A percentile compares a stretch with the other conserved stretches of the same genome.
Evolutionary conservation across 1,140 invertebrate species (phyloP).

Genomic region (Camponotus floridanus): DNA sequence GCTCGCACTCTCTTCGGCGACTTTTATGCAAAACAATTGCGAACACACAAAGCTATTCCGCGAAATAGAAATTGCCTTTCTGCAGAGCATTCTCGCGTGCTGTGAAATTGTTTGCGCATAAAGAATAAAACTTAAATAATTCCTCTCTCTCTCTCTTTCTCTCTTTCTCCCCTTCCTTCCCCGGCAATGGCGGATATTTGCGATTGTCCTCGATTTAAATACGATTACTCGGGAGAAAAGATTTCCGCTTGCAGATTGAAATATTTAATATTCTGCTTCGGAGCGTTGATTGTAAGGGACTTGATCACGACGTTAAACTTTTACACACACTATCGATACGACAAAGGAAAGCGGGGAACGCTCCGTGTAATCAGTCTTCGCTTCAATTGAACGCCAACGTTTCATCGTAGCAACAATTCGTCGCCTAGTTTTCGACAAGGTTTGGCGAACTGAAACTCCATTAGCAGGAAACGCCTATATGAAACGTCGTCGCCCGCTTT

Average conservation of each 20-base stretch:
- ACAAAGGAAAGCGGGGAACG: slow-evolving; percentile 15
- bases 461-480: slow-evolving; percentile 55
- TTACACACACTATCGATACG: slow-evolving; percentile 1
- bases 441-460: slow-evolving; percentile 65
- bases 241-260: slow-evolving; percentile 17
- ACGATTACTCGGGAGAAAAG: slow-evolving; percentile 4
- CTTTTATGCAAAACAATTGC: slow-evolving; percentile 51
- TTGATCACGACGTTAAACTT: slow-evolving; percentile 50
- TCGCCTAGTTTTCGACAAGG: slow-evolving; percentile 51
- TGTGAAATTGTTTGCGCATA: slow-evolving; percentile 47
- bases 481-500: slow-evolving; percentile 49
- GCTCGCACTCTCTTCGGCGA: slow-evolving; percentile 34
- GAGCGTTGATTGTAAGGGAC: slow-evolving; percentile 25
- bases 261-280: slow-evolving; percentile 47
- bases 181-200: slow-evolving; percentile 8
- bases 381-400: slow-evolving; percentile 42
- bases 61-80: slow-evolving; percentile 55
- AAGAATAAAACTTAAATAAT: slow-evolving; percentile 55
- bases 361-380: slow-evolving; percentile 40
- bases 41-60: slow-evolving; percentile 38
- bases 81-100: slow-evolving; percentile 9
- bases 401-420: slow-evolving; percentile 52
- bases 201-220: slow-evolving; percentile 51
- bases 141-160: background rate
- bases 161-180: background rate